phyloP scores from a whole-genome alignment of 1,140 invertebrate genomes.

The Drosophila kepulauana region DNA sequence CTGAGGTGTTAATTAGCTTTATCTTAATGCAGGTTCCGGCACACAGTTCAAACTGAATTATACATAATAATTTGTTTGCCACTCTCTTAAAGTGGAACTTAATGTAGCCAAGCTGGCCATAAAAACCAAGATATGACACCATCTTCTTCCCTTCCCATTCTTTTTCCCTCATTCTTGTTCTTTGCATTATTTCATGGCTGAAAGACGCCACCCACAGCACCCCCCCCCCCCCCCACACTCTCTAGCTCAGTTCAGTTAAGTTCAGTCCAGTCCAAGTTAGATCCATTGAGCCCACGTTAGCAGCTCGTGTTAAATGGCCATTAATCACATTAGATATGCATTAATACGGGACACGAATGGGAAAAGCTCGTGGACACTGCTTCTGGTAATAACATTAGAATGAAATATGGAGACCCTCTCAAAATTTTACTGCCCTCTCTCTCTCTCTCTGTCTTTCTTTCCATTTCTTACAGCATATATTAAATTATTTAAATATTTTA shows the following conservation, averaged over 20 bases:
- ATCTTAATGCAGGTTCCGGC: conserved; percentile 83
- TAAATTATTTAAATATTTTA: background rate
- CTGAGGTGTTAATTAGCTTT: conserved; percentile 80
- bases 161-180: conserved; percentile 2
- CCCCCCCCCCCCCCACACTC: conserved; percentile 1
- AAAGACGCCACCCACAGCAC: conserved; percentile 32
- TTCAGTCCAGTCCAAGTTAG: background rate
- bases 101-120: conserved; percentile 60
- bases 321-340: conserved; percentile 83
- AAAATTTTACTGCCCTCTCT: background rate
- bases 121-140: conserved; percentile 51
- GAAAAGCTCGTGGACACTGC: conserved; percentile 14
- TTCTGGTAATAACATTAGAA: conserved; percentile 16
- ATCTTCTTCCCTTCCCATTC: background rate
- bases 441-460: background rate
- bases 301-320: conserved; percentile 79
- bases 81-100: conserved; percentile 79
- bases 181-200: conserved; percentile 1
- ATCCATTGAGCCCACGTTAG: conserved; percentile 23
- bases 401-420: background rate
- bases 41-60: conserved; percentile 83
- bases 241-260: no score
- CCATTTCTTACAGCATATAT: background rate
- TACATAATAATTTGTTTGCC: conserved; percentile 81
- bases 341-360: conserved; percentile 60